These are phyloP conservation scores for Pygoscelis adeliae DNA, from an alignment of 2,113 vertebrate genomes.

Conservation along the genomic window DNA sequence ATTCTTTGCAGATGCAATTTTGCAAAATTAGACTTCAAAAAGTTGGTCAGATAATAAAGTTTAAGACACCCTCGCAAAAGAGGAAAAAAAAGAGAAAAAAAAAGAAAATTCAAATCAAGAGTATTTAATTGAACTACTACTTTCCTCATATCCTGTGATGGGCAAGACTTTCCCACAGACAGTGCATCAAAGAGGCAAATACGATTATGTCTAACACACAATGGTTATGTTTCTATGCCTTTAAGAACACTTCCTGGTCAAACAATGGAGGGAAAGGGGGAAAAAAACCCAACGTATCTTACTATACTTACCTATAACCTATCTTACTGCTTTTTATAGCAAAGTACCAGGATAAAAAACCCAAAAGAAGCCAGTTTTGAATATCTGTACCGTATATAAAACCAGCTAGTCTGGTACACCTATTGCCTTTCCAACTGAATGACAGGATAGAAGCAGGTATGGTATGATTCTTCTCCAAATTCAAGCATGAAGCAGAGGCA, in stretches of 20 bases:
- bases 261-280: not conserved
- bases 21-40: not conserved
- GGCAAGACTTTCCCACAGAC: not conserved
- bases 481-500: not conserved
- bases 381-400: not conserved
- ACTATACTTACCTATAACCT: not conserved
- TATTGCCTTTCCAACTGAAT: not conserved
- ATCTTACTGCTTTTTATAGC: not conserved
- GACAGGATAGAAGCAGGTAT: not conserved
- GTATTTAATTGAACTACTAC: not conserved
- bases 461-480: not conserved
- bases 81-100: fast-evolving
- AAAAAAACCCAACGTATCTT: not conserved
- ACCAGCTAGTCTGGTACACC: not conserved
- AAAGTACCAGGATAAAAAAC: not conserved
- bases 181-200: not conserved
- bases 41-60: not conserved
- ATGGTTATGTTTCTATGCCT: not conserved
- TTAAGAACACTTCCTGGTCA: not conserved
- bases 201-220: not conserved
- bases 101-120: not conserved
- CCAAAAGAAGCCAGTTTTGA: not conserved
- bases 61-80: not conserved
- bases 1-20: not conserved
- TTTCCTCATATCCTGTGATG: not conserved